Evolutionary conservation across 1,140 invertebrate genomes (phyloP).

Genomic region (Helicoverpa zea): DNA sequence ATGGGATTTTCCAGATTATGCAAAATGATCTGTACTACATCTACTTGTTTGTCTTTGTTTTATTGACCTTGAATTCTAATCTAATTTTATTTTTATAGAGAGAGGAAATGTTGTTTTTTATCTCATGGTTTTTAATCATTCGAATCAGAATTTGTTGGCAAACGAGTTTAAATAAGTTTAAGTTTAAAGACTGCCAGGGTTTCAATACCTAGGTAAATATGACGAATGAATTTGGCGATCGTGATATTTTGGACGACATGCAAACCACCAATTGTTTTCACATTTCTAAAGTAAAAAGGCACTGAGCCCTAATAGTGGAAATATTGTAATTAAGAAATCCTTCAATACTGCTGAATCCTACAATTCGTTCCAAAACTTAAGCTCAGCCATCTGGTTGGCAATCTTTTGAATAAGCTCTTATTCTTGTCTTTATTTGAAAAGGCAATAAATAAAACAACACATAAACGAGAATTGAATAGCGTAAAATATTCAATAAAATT

Average conservation of each 20-base stretch:
- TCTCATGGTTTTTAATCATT: constrained; percentile 7
- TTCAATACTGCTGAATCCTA: too few relatives aligned
- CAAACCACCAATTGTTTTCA: too few relatives aligned
- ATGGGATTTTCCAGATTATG: constrained; percentile 46
- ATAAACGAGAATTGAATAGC: constrained; percentile 29
- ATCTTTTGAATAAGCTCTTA: too few relatives aligned
- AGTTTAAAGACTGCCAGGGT: neutral
- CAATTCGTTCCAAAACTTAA: too few relatives aligned
- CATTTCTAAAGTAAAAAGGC: too few relatives aligned
- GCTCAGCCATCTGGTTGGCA: too few relatives aligned
- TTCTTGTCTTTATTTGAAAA: neutral
- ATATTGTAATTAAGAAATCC: too few relatives aligned
- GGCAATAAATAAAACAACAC: neutral
- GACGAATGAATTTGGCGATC: too few relatives aligned
- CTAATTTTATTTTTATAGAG: constrained; percentile 9
- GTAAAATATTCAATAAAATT: constrained; percentile 35
- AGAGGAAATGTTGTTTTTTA: constrained; percentile 19
- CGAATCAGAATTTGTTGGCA: neutral
- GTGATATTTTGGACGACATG: too few relatives aligned
- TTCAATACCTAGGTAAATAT: too few relatives aligned
- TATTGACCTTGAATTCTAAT: constrained; percentile 41
- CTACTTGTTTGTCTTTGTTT: constrained; percentile 40
- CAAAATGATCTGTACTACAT: constrained; percentile 2
- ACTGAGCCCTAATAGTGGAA: too few relatives aligned
- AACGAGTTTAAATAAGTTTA: neutral